These are phyloP conservation scores for Sciurus vulgaris DNA, from an alignment of 2,797 vertebrate genomes.

Conservation along the genomic window DNA sequence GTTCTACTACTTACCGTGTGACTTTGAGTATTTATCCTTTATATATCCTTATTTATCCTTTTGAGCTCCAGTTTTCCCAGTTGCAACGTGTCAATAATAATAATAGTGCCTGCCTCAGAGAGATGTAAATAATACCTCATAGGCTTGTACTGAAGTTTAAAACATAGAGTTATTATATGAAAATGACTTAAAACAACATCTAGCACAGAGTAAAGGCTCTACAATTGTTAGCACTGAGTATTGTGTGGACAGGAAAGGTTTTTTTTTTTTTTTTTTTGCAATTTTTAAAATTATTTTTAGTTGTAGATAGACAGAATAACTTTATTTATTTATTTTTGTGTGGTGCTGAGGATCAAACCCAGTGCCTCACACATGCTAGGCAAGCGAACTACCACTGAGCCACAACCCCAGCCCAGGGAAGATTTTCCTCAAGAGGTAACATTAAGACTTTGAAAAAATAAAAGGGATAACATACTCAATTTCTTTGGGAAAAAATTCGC, in stretches of 20 bases:
- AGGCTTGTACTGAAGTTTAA: neutral
- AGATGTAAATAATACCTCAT: neutral
- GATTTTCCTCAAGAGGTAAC: neutral
- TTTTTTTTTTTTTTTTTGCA: neutral
- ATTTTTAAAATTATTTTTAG: too few relatives aligned
- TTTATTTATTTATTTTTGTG: too few relatives aligned
- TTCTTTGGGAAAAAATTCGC: constrained; percentile 9
- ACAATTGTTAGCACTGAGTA: neutral
- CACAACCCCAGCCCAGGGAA: neutral
- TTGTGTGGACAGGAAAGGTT: neutral
- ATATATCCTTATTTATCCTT: neutral
- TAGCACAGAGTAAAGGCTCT: neutral
- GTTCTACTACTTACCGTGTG: neutral
- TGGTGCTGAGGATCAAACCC: too few relatives aligned
- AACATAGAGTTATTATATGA: neutral
- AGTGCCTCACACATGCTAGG: too few relatives aligned
- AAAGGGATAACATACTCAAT: neutral
- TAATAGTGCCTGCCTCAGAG: neutral
- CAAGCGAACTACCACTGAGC: too few relatives aligned
- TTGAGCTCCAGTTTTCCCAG: too few relatives aligned
- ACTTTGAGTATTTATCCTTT: neutral
- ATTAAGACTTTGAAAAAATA: neutral
- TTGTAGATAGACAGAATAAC: neutral
- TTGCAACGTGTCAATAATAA: neutral
- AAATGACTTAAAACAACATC: constrained; percentile 49